phyloP scores from a whole-genome alignment of 2,888 invertebrate genomes.

The Lacanobia wlatinum region DNA sequence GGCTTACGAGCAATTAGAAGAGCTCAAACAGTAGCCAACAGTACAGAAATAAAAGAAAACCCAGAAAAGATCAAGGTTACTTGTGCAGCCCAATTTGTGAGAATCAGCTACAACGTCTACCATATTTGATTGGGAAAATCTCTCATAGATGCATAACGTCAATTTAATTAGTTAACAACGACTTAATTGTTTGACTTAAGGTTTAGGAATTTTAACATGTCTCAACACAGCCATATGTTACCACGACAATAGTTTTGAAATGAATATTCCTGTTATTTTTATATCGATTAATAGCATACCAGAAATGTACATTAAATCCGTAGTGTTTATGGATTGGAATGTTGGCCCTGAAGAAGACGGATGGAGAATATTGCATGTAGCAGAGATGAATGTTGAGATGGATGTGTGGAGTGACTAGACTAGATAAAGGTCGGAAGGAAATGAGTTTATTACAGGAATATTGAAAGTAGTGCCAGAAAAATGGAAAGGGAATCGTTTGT shows the following conservation, averaged over 20 bases:
- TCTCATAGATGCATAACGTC: not conserved
- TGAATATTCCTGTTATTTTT: not conserved
- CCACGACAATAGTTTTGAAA: not conserved
- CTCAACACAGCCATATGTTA: not conserved
- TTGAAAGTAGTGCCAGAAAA: not conserved
- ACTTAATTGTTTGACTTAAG: too few species aligned
- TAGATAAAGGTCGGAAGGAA: not conserved
- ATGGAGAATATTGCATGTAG: not conserved
- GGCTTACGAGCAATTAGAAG: constrained; percentile 19
- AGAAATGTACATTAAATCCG: not conserved
- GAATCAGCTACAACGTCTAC: not conserved
- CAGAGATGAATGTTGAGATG: not conserved
- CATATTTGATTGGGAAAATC: not conserved
- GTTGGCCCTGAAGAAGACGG: not conserved
- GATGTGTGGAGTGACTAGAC: not conserved
- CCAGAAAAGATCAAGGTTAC: not conserved
- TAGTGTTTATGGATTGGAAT: not conserved
- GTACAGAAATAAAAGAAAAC: not conserved
- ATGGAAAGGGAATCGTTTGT: not conserved
- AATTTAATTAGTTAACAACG: not conserved
- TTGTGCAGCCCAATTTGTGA: not conserved
- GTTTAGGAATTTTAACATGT: not conserved
- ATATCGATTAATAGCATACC: not conserved
- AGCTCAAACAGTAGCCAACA: not conserved
- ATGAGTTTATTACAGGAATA: not conserved